Evolutionary conservation across 1,140 invertebrate species (phyloP).

Genomic region (Solen grandis): DNA sequence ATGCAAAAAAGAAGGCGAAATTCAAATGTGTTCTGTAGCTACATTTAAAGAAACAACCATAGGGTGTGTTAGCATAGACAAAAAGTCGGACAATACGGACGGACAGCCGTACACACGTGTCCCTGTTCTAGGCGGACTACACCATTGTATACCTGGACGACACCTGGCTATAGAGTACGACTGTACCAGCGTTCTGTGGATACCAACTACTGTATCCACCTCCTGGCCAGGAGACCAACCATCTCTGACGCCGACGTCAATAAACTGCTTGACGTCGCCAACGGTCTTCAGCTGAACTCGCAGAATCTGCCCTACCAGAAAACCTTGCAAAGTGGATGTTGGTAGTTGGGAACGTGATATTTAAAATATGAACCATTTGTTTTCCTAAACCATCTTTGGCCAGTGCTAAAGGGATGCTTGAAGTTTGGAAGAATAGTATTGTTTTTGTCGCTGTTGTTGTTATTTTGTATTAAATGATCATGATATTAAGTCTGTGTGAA

Average conservation of each 20-base stretch:
- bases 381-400: no score
- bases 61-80: no score
- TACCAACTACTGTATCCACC: constrained; percentile 78
- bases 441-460: no score
- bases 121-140: constrained; percentile 76
- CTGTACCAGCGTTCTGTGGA: constrained; percentile 67
- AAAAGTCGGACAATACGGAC: no score
- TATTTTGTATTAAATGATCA: no score
- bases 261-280: constrained; percentile 65
- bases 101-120: no score
- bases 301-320: constrained; percentile 62
- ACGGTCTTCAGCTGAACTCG: constrained; percentile 58
- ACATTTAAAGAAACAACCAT: no score
- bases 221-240: constrained; percentile 72
- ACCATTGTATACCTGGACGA: constrained; percentile 77
- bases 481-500: no score
- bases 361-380: neutral
- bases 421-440: no score
- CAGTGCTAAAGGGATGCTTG: no score
- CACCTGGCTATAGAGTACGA: constrained; percentile 77
- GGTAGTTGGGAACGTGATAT: constrained; percentile 41
- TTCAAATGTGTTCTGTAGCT: no score
- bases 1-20: no score
- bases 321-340: constrained; percentile 66
- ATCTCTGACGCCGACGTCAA: constrained; percentile 59